Evolutionary conservation across 2,113 vertebrate species (phyloP).

Genomic region (Cebidichthys violaceus): DNA sequence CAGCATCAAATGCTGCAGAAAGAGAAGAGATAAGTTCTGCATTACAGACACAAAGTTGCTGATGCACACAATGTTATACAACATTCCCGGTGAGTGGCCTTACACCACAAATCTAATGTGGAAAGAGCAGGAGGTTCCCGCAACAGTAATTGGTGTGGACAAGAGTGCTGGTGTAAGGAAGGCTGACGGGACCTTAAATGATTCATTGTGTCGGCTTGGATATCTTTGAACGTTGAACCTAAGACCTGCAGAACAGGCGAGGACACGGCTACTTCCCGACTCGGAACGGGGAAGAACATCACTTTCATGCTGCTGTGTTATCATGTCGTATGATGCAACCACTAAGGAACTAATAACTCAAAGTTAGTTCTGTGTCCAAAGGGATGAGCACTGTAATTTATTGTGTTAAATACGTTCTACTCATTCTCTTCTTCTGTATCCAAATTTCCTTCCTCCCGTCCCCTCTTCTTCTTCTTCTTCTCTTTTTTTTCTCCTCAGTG

Average conservation of each 20-base stretch:
- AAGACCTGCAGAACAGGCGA: conserved; percentile 62
- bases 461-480: conserved; percentile 6
- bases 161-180: conserved; percentile 71
- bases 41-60: conserved; percentile 63
- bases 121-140: conserved; percentile 73
- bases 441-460: conserved; percentile 22
- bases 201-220: conserved; percentile 73
- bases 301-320: conserved; percentile 18
- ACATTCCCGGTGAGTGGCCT: conserved; percentile 66
- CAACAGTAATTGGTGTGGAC: conserved; percentile 73
- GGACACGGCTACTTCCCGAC: conserved; percentile 41
- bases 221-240: conserved; percentile 76
- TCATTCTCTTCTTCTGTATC: conserved; percentile 31
- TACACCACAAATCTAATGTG: conserved; percentile 66
- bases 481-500: conserved; percentile 79
- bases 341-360: not conserved
- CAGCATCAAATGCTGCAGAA: conserved; percentile 33
- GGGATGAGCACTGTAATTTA: not conserved
- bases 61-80: conserved; percentile 74
- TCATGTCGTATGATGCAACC: conserved; percentile 40
- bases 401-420: not conserved
- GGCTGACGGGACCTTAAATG: conserved; percentile 76
- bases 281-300: conserved; percentile 33
- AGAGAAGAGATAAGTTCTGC: conserved; percentile 53
- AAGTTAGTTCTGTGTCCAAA: not conserved